phyloP scores from a whole-genome alignment of 2,888 invertebrate genomes.

The Drosophila aldrichi region DNA sequence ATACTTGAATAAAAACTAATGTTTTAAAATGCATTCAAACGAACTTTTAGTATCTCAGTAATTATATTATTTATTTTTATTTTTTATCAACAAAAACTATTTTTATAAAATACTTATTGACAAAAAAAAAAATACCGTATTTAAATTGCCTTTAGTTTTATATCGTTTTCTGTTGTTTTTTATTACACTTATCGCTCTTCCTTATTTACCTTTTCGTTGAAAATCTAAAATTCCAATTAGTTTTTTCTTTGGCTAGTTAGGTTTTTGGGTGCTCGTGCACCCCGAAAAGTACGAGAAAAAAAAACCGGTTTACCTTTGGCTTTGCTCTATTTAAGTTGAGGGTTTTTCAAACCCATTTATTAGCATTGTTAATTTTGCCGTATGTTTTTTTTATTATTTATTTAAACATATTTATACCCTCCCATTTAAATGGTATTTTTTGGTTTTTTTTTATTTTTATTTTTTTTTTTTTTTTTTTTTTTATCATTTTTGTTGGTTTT shows the following conservation, averaged over 20 bases:
- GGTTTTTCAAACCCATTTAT: slow-evolving; percentile 38
- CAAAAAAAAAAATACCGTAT: background rate
- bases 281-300: background rate
- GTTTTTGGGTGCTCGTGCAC: slow-evolving; percentile 40
- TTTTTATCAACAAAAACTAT: too few species aligned
- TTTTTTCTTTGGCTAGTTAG: slow-evolving; percentile 3
- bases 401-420: background rate
- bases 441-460: too few species aligned
- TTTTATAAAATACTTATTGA: background rate
- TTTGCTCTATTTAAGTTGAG: slow-evolving; percentile 39
- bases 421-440: too few species aligned
- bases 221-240: slow-evolving; percentile 28
- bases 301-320: slow-evolving; percentile 23
- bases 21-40: too few species aligned
- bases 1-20: too few species aligned
- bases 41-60: background rate
- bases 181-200: slow-evolving; percentile 8
- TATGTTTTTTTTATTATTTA: slow-evolving; percentile 1
- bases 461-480: too few species aligned
- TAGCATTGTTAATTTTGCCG: slow-evolving; percentile 11
- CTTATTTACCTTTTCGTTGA: slow-evolving; percentile 16
- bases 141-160: background rate
- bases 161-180: slow-evolving; percentile 1
- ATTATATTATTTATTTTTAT: background rate
- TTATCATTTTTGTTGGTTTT: too few species aligned